Evolutionary conservation across 1,140 invertebrate species (phyloP).

Genomic region (Aethina tumida): DNA sequence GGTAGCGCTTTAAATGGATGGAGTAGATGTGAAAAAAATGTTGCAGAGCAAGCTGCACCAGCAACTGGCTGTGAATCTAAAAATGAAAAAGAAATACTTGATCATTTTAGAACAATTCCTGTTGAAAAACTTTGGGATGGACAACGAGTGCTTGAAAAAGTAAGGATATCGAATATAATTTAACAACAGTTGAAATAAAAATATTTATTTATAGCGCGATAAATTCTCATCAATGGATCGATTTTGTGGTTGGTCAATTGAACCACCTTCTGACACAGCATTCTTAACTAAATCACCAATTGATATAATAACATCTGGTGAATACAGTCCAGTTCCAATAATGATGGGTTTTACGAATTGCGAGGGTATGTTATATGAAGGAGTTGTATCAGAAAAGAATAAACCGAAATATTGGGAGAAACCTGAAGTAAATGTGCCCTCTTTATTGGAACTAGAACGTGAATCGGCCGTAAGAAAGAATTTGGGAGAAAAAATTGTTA

Average conservation of each 20-base stretch:
- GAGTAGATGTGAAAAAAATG: conserved; percentile 34
- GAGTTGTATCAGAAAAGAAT: background rate
- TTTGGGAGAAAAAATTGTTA: conserved; percentile 30
- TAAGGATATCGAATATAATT: conserved; percentile 27
- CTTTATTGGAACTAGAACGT: conserved; percentile 35
- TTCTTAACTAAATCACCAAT: conserved; percentile 40
- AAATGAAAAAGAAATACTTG: conserved; percentile 17
- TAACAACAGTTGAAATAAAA: background rate
- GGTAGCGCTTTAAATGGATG: too few species aligned
- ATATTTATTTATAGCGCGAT: background rate
- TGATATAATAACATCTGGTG: conserved; percentile 28
- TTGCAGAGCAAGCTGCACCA: background rate
- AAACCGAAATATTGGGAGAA: conserved; percentile 3
- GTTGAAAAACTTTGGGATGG: conserved; percentile 33
- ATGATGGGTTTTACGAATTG: conserved; percentile 40
- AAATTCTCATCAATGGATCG: conserved; percentile 1
- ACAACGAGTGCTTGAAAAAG: conserved; percentile 28
- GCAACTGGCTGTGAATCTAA: background rate
- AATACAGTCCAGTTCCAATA: conserved; percentile 37
- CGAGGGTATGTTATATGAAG: conserved; percentile 28
- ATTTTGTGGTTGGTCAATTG: conserved; percentile 9
- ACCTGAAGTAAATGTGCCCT: conserved; percentile 28
- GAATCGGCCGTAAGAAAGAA: conserved; percentile 33
- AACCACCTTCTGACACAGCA: conserved; percentile 25
- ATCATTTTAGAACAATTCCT: conserved; percentile 20